Conservation (phyloP, 1,140 invertebrate genomes). For the Proctacanthus coquilletti region DNA sequence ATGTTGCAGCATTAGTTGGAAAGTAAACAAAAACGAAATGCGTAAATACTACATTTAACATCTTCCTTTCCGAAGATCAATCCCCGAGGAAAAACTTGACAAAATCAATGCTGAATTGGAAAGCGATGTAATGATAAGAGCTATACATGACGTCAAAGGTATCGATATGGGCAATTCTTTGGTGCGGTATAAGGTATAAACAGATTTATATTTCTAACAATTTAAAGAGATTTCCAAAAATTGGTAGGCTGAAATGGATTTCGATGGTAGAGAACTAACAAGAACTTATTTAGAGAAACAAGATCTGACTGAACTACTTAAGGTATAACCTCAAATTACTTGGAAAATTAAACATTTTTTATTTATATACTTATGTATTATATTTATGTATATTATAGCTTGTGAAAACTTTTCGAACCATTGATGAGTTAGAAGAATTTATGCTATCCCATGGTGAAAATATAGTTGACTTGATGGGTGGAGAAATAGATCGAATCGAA, state of each 20-base stretch:
- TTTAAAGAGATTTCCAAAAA: too few species aligned
- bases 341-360: too few species aligned
- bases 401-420: constrained; percentile 65
- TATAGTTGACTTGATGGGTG: constrained; percentile 92
- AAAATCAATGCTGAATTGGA: constrained; percentile 84
- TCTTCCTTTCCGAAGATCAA: constrained; percentile 47
- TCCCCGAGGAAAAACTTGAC: constrained; percentile 70
- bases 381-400: constrained; percentile 45
- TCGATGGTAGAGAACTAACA: constrained; percentile 90
- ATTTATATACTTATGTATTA: constrained; percentile 5
- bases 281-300: constrained; percentile 85
- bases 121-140: constrained; percentile 90
- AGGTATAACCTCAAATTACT: too few species aligned
- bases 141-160: constrained; percentile 96
- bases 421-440: constrained; percentile 85
- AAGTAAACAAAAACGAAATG: constrained; percentile 35
- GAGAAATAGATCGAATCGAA: constrained; percentile 96
- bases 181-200: constrained; percentile 77
- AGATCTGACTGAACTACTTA: constrained; percentile 64
- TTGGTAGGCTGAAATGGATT: constrained; percentile 83
- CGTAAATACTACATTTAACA: not conserved
- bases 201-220: too few species aligned
- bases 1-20: constrained; percentile 82
- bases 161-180: constrained; percentile 91
- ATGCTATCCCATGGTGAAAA: constrained; percentile 92